A percentile compares a stretch with the other conserved stretches of the same genome.
Conservation (phyloP, 2,113 vertebrate genomes). For the Turdus rufiventris region DNA sequence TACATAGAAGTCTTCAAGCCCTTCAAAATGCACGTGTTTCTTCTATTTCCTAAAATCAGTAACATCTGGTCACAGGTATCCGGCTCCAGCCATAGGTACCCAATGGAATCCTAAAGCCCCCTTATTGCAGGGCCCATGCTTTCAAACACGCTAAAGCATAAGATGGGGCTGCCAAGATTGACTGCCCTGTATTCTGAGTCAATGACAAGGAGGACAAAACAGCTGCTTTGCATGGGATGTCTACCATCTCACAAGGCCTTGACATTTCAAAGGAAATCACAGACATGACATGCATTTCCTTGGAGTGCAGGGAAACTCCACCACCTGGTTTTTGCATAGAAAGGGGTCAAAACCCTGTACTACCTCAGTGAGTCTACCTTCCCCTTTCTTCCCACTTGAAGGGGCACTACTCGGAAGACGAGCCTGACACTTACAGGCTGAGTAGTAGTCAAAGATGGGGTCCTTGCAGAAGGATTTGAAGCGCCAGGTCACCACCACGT, state of each 20-base stretch:
- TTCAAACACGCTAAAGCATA: background rate
- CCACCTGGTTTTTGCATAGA: background rate
- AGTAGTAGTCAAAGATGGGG: conserved; percentile 91
- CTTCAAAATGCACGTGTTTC: background rate
- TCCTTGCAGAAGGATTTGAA: conserved; percentile 97
- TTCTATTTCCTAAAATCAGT: background rate
- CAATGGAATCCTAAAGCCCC: background rate
- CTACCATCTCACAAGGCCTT: background rate
- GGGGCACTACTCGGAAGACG: background rate
- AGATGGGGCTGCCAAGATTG: background rate
- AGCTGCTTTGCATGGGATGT: background rate
- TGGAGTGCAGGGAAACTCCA: background rate
- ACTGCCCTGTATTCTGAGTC: background rate
- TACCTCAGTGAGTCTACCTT: background rate
- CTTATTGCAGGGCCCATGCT: background rate
- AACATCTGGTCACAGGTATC: background rate
- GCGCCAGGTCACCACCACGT: conserved; percentile 88
- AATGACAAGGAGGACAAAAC: background rate
- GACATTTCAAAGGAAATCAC: background rate
- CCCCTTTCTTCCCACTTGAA: background rate
- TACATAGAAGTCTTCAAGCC: background rate
- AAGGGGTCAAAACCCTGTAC: background rate
- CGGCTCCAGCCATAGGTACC: background rate
- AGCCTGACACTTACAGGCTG: conserved; percentile 76
- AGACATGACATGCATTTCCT: background rate